Evolutionary conservation across 2,797 vertebrate species (phyloP).

Genomic region (Glossophaga mutica): DNA sequence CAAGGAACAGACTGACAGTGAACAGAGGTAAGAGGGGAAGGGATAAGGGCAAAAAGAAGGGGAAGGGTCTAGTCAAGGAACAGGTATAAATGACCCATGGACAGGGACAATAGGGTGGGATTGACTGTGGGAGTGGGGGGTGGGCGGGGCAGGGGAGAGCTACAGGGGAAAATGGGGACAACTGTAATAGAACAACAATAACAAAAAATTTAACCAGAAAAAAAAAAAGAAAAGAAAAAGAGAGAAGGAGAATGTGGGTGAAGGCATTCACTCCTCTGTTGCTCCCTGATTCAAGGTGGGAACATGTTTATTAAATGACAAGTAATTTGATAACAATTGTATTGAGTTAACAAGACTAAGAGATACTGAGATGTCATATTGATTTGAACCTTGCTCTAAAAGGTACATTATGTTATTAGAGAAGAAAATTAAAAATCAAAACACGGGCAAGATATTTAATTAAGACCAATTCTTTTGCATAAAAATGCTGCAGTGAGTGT

Average conservation of each 20-base stretch:
- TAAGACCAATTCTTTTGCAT: not conserved
- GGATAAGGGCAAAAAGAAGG: no score
- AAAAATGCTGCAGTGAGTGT: not conserved
- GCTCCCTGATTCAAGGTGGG: not conserved
- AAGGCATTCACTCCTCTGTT: not conserved
- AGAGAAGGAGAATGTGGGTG: not conserved
- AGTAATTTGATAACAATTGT: not conserved
- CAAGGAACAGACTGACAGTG: no score
- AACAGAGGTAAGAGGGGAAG: no score
- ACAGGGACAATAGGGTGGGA: no score
- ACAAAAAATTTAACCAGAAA: no score
- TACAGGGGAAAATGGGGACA: no score
- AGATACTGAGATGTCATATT: not conserved
- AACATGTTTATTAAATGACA: not conserved
- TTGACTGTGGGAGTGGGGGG: no score
- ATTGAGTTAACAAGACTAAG: not conserved
- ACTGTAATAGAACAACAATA: no score
- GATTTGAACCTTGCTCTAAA: slow-evolving; percentile 42
- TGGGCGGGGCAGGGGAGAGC: no score
- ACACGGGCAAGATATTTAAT: slow-evolving; percentile 12
- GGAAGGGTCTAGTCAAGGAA: no score
- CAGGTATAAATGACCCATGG: no score
- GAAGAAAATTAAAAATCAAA: slow-evolving; percentile 59
- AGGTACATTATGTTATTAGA: not conserved
- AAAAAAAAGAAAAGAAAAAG: no score